These are phyloP conservation scores for Pyrochroa serraticornis DNA, from an alignment of 2,888 invertebrate species.

Conservation along the genomic window DNA sequence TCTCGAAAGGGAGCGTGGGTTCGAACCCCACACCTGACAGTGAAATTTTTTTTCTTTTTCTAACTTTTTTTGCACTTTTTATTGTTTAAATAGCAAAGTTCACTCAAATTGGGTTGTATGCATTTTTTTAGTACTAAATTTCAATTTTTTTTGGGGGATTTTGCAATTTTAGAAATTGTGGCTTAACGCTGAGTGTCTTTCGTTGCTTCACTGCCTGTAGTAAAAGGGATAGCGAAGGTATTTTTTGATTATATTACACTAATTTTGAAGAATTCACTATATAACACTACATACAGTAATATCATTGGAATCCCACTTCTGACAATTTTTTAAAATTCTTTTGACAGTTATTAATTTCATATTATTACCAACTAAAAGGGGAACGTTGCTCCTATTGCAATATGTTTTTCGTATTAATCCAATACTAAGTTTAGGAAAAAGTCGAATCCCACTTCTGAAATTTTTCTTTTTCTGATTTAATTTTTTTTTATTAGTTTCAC, in stretches of 20 bases:
- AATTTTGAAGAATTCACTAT: no score
- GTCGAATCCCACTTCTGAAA: neutral
- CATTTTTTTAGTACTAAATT: neutral
- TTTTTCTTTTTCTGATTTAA: neutral
- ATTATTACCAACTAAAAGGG: no score
- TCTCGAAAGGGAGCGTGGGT: constrained; percentile 70
- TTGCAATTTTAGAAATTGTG: no score
- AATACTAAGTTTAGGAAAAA: neutral
- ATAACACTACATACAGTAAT: no score
- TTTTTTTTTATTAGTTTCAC: neutral
- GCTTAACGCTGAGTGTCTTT: neutral
- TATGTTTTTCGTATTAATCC: neutral
- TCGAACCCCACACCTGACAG: constrained; percentile 62
- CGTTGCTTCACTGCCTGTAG: no score
- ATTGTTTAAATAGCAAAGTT: neutral
- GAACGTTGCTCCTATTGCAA: neutral
- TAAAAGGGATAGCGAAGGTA: no score
- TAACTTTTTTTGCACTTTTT: neutral
- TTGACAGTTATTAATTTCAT: no score
- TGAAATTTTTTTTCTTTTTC: neutral
- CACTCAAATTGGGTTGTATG: neutral
- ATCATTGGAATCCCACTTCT: no score
- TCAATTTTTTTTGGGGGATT: neutral
- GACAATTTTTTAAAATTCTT: no score
- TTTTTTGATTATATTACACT: no score